phyloP scores from a whole-genome alignment of 2,113 vertebrate genomes.

The Halcyon malimbica region DNA sequence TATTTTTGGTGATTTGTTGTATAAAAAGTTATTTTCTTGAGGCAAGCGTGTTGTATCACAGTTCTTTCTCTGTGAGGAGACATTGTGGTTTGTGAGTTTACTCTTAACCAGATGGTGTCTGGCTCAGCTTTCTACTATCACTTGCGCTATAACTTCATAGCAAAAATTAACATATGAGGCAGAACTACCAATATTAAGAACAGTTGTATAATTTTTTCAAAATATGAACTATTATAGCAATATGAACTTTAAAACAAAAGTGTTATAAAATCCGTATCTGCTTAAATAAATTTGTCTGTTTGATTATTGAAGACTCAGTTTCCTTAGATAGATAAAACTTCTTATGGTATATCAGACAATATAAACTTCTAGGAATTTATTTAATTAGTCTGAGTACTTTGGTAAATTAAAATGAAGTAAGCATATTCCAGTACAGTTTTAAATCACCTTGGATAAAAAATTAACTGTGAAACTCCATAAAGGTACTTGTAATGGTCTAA shows the following conservation, averaged over 20 bases:
- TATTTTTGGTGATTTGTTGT: background rate
- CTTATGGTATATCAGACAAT: background rate
- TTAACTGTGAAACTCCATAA: background rate
- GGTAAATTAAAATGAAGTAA: constrained; percentile 6
- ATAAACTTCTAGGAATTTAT: constrained; percentile 14
- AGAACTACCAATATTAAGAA: background rate
- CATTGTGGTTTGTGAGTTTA: background rate
- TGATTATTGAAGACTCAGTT: background rate
- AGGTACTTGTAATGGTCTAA: background rate
- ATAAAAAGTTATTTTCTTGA: background rate
- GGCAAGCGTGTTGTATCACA: background rate
- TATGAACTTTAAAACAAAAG: background rate
- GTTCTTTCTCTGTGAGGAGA: background rate
- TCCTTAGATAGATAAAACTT: background rate
- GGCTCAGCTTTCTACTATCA: background rate
- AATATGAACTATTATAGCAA: background rate
- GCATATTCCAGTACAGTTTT: background rate
- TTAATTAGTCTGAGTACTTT: background rate
- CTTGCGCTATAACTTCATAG: background rate
- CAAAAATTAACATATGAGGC: background rate
- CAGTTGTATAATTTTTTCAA: background rate
- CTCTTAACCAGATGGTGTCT: background rate
- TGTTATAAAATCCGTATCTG: background rate
- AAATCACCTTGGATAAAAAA: background rate
- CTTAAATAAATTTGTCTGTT: background rate